phyloP scores from a whole-genome alignment of 2,888 invertebrate genomes.

The Anorthoa munda region DNA sequence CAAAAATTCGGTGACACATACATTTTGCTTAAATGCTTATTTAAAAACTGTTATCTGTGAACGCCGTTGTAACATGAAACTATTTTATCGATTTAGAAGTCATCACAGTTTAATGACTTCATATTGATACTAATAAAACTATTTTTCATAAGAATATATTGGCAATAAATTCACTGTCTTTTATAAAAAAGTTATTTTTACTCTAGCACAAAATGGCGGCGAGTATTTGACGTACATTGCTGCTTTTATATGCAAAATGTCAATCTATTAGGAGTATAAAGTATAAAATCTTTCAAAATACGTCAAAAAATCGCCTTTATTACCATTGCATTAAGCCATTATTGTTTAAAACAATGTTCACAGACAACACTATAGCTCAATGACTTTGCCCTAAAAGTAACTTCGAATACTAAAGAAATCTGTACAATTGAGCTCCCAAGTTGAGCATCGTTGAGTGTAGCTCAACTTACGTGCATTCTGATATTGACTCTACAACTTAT shows the following conservation, averaged over 20 bases:
- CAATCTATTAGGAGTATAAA: constrained; percentile 33
- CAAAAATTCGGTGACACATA: constrained; percentile 84
- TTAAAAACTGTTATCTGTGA: constrained; percentile 50
- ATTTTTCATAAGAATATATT: constrained; percentile 62
- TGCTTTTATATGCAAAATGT: constrained; percentile 29
- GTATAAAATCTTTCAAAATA: constrained; percentile 48
- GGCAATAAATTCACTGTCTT: constrained; percentile 59
- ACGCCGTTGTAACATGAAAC: constrained; percentile 35
- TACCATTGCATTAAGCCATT: constrained; percentile 9
- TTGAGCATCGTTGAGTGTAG: constrained; percentile 61
- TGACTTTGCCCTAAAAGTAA: constrained; percentile 63
- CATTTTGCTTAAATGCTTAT: constrained; percentile 77
- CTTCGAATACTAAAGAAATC: constrained; percentile 62
- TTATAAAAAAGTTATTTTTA: constrained; percentile 47
- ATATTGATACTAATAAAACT: constrained; percentile 46
- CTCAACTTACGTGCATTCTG: constrained; percentile 53
- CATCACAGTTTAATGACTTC: constrained; percentile 12
- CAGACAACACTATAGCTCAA: constrained; percentile 60
- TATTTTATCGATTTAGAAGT: constrained; percentile 33
- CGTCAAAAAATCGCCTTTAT: constrained; percentile 23
- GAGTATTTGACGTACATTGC: constrained; percentile 35
- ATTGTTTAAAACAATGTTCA: constrained; percentile 47
- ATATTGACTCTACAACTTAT: constrained; percentile 62
- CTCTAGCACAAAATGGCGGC: constrained; percentile 12
- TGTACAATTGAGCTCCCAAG: constrained; percentile 71